phyloP scores from a whole-genome alignment of 2,888 invertebrate genomes.

The Molanna angustata region DNA sequence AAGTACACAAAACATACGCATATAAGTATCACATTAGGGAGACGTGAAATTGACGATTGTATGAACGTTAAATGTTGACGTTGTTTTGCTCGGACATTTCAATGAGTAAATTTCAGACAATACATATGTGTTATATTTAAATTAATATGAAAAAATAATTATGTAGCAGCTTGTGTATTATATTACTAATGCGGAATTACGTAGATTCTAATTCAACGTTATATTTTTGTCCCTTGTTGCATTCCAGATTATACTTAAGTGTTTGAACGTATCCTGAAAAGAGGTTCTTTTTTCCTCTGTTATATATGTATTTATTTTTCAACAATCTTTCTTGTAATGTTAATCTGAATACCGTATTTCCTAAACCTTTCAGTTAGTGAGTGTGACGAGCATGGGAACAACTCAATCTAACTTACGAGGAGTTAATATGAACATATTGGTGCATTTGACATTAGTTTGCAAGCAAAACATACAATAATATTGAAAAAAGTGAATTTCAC shows the following conservation, averaged over 20 bases:
- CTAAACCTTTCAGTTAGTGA: too few relatives aligned
- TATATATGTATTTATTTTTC: background rate
- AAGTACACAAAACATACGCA: background rate
- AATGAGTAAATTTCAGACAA: conserved; percentile 27
- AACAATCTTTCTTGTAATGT: background rate
- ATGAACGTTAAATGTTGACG: too few relatives aligned
- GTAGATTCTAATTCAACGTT: too few relatives aligned
- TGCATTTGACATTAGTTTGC: too few relatives aligned
- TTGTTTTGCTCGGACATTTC: conserved; percentile 16
- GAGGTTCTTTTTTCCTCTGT: background rate
- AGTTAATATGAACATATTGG: too few relatives aligned
- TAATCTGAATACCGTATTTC: too few relatives aligned
- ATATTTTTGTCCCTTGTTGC: conserved; percentile 28
- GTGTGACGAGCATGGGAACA: too few relatives aligned
- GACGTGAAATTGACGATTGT: too few relatives aligned
- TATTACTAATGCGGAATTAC: background rate
- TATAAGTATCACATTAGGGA: too few relatives aligned
- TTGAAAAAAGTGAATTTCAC: too few relatives aligned
- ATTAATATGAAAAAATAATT: conserved; percentile 1
- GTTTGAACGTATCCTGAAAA: background rate
- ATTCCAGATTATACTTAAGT: conserved; percentile 31
- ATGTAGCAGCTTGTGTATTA: conserved; percentile 11
- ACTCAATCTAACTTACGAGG: too few relatives aligned
- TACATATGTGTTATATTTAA: conserved; percentile 24
- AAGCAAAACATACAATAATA: too few relatives aligned